Evolutionary conservation across 2,888 invertebrate species (phyloP), one percentile per base, ranked within the genome.

Genomic region (Ichneumoninae sp.): DNA sequence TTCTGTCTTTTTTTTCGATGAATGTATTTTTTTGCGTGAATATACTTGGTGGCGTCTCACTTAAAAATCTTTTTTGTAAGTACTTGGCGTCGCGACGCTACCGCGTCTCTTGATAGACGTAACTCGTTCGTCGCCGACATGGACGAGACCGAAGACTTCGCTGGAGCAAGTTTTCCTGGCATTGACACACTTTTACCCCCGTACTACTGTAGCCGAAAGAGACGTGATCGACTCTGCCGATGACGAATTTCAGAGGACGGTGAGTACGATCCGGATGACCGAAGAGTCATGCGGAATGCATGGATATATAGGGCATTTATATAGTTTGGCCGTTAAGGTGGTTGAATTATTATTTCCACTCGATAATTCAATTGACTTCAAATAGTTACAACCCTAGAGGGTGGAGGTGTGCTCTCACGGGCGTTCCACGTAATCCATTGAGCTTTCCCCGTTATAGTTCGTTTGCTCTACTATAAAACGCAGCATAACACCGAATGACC

Each of bases 141-240:
- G 66, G 77, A 44, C 77, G 78, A 83, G 78, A 52, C 62, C 33
- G 54, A 33, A 68, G 52, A 77, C 78, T 70, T 69, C 44, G 60
- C 83, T 68, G 83, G 71, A 82, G 79, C 81, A 62, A 78, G 81
- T 79, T 80, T 77, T 80, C 84, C 69, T 80, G 84, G 84, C 86
- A 86, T 84, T 86, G 86, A 86, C 86, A 86, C 60, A 86, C 86
- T 80, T 86, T 60, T 36, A 33, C 26, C 36, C 71, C 36, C 71
- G 68, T 78, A 70, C 19, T 52, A 74, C 68, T 65, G 52, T 26
- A 71, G 40, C 65, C 62, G 40, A 68, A 77, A 79, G 68, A 80
- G 65, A 76, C 72, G 65, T n/a, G 83, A 79, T 76, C 72, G 72
- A 47, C 65, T 19, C 70, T 40, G 78, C 57, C 75, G 78, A 75